Evolutionary conservation across 2,113 vertebrate genomes (phyloP), one percentile per base, ranked within the genome.

Genomic region (Ageneiosus marmoratus): DNA sequence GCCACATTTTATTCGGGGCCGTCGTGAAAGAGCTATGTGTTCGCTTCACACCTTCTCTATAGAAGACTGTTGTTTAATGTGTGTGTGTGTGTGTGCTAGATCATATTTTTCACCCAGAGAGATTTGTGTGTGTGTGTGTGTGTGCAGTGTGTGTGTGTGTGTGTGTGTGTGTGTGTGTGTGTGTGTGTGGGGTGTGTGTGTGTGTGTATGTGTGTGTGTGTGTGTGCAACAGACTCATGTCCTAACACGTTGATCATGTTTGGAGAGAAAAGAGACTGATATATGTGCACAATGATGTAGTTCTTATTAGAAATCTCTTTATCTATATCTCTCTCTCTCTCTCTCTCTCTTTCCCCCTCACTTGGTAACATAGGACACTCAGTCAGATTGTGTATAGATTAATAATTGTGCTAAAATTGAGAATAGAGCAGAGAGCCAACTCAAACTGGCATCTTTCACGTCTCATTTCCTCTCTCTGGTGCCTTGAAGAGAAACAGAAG

Each of bases 171-270:
- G 84, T 87, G 62, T 60, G 51, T 58, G 84, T 83, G 65, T 50
- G 86, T n/a, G n/a, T n/a, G n/a, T n/a, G n/a, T n/a, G n/a, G n/a
- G n/a, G 48, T 34, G 72, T 53, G 46, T 74, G 41, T 72, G 83
- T 83, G 69, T 60, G 63, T 70, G 69, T 83, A 65, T 58, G 63
- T 87, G 83, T 86, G 32, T 62, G 34, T 58, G 83, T 83, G 55
- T 48, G 85, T 41, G 65, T 3, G 3, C 18, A 2, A 51, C 27
- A 50, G 12, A 50, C 67, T 32, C 55, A 74, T 89, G 78, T 77
- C 87, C 81, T 76, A 92, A 90, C 91, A 91, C 44, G 87, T 91
- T 87, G 87, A 92, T 93, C 90, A 85, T 86, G 89, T 93, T 91
- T 89, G 87, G 86, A 91, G 89, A 81, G 88, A 85, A 87, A 48